Evolutionary conservation across 2,797 vertebrate species (phyloP).

Genomic region (Macropus fuliginosus): DNA sequence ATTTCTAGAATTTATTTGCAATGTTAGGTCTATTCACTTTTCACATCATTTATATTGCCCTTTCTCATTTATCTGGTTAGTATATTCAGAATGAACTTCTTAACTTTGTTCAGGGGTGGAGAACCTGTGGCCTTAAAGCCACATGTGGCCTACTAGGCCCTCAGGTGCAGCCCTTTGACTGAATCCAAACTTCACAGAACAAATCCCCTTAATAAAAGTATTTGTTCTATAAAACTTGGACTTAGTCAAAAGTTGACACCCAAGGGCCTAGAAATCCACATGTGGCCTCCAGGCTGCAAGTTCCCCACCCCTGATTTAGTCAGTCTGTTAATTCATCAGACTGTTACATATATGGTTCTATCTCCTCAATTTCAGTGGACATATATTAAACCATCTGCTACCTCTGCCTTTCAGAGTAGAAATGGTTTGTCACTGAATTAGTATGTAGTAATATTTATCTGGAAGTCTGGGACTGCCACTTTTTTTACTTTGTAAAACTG

Average conservation of each 20-base stretch:
- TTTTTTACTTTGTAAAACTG: background rate
- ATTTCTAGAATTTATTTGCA: slow-evolving; percentile 9
- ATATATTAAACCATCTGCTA: background rate
- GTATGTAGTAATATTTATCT: slow-evolving; percentile 5
- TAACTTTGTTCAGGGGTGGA: background rate
- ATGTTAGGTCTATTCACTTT: background rate
- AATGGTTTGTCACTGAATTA: slow-evolving; percentile 23
- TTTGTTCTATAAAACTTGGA: too few relatives aligned
- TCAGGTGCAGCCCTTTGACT: too few relatives aligned
- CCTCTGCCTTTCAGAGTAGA: background rate
- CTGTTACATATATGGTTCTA: background rate
- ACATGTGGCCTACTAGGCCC: too few relatives aligned
- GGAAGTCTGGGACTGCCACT: background rate
- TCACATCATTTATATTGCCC: background rate
- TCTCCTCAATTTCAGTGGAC: background rate
- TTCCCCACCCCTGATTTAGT: background rate
- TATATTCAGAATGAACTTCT: background rate
- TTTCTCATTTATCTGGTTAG: background rate
- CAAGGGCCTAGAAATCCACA: too few relatives aligned
- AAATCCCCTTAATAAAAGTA: too few relatives aligned
- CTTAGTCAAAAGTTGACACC: too few relatives aligned
- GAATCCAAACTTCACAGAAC: too few relatives aligned
- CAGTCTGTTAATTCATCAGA: background rate
- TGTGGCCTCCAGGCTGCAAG: too few relatives aligned
- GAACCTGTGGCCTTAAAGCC: too few relatives aligned